Base-by-base conservation (phyloP, 2,113 vertebrate genomes). In the Parotia lawesii region DNA sequence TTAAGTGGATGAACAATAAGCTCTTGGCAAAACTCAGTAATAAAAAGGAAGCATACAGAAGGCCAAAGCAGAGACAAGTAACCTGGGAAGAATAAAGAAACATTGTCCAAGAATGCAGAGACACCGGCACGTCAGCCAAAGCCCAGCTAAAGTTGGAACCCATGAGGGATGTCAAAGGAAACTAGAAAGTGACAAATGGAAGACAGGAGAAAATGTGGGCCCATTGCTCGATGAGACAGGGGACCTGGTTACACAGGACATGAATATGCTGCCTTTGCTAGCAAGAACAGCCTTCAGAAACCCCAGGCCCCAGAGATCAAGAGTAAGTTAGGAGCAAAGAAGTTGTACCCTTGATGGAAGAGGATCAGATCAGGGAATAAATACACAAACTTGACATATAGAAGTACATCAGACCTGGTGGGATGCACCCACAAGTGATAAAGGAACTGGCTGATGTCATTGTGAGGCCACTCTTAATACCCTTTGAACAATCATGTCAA, bases 401-500 rank as follows among this genome's bases (percentile, higher is more conserved):
- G 13, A 89, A 71, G 9, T 61, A 21, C 35, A 23, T 2, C 5
- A 33, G 10, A 21, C 20, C 18, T 53, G 47, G 15, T 61, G 35
- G 13, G 12, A 73, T 53, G 13, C 5, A 80, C 22, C 27, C 72
- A 33, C 2, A 5, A 85, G 24, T 48, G 45, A n/a, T 23, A 20
- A 70, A 23, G 24, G 5, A 85, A 35, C 14, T 64, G 16, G 25
- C 44, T 85, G 51, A 65, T 24, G 19, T 37, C 22, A 57, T 6
- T 48, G 24, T 31, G 33, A 75, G 31, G 31, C 15, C 31, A 50
- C 45, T 58, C 44, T 67, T 1, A 1, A 42, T 29, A 75, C 40
- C 7, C 15, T 75, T 28, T 50, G 22, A 85, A 56, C 9, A 11
- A 65, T 33, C 24, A 10, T 2, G 5, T 50, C 0, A 0, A 35